Evolutionary conservation across 37 sponge, comb jelly and placozoan genomes (phyloP).

Genomic region (Oopsacas minuta): DNA sequence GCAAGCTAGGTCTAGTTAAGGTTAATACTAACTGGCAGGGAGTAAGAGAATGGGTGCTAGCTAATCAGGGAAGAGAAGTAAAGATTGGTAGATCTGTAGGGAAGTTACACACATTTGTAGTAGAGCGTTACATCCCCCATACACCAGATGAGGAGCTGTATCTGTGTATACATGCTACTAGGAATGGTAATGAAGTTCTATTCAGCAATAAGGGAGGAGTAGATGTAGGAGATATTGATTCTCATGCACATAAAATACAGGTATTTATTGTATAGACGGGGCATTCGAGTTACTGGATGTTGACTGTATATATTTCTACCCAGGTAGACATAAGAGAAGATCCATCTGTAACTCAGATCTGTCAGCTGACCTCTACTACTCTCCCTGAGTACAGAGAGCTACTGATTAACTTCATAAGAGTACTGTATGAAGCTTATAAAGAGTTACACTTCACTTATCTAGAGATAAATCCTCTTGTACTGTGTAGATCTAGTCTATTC

Average conservation of each 20-base stretch:
- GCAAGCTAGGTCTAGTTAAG: constrained; percentile 82
- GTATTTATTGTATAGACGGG: background rate
- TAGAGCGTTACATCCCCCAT: constrained; percentile 80
- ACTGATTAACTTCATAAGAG: constrained; percentile 51
- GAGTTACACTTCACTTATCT: constrained; percentile 91
- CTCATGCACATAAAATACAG: background rate
- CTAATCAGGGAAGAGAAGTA: constrained; percentile 41
- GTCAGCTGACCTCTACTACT: background rate
- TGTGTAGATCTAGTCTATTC: constrained; percentile 34
- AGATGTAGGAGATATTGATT: constrained; percentile 83
- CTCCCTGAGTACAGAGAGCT: constrained; percentile 15
- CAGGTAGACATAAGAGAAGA: background rate
- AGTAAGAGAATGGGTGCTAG: constrained; percentile 52
- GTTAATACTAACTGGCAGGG: constrained; percentile 46
- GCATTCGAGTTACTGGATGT: background rate
- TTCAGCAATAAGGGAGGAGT: constrained; percentile 89
- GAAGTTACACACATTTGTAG: constrained; percentile 62
- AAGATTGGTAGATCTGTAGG: constrained; percentile 58
- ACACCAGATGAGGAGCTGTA: constrained; percentile 40
- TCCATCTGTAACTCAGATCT: background rate
- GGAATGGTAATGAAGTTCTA: constrained; percentile 62
- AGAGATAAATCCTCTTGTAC: constrained; percentile 88
- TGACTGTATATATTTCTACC: background rate
- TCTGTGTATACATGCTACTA: constrained; percentile 62
- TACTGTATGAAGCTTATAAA: constrained; percentile 60